Conservation (phyloP, 2,113 vertebrate genomes). For the Cebus imitator region DNA sequence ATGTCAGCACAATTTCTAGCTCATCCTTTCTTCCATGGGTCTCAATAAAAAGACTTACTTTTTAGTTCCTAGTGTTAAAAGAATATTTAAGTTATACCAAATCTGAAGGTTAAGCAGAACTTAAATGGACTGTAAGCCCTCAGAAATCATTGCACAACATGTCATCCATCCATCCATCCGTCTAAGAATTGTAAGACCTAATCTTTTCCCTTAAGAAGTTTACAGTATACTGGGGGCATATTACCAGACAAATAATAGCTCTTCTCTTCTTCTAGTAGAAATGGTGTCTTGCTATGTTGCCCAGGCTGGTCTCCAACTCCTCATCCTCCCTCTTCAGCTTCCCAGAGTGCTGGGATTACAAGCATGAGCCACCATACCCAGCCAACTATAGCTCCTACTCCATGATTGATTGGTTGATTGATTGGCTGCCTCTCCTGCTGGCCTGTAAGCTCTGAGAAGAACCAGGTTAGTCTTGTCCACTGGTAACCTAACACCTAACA, state of each 20-base stretch:
- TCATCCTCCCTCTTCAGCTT: background rate
- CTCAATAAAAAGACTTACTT: background rate
- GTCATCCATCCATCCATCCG: background rate
- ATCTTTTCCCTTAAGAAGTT: background rate
- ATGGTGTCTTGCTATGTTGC: background rate
- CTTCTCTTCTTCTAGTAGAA: background rate
- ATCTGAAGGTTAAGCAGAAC: slow-evolving; percentile 36
- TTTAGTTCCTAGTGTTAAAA: background rate
- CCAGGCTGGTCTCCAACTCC: background rate
- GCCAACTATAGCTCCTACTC: background rate
- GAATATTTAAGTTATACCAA: background rate
- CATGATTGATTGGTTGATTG: background rate
- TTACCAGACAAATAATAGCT: background rate
- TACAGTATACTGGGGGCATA: background rate
- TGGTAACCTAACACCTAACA: background rate
- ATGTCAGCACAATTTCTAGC: background rate
- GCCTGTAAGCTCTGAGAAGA: background rate
- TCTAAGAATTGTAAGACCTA: background rate
- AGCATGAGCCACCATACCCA: background rate
- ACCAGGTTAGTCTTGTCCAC: background rate
- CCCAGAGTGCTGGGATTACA: background rate
- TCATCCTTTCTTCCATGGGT: background rate
- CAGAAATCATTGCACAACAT: background rate
- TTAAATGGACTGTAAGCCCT: background rate
- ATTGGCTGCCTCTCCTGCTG: background rate